Percentiles rank a stretch among this genome's conserved stretches.
phyloP scores from a whole-genome alignment of 2,113 vertebrate species.

The Psettodes erumei region DNA sequence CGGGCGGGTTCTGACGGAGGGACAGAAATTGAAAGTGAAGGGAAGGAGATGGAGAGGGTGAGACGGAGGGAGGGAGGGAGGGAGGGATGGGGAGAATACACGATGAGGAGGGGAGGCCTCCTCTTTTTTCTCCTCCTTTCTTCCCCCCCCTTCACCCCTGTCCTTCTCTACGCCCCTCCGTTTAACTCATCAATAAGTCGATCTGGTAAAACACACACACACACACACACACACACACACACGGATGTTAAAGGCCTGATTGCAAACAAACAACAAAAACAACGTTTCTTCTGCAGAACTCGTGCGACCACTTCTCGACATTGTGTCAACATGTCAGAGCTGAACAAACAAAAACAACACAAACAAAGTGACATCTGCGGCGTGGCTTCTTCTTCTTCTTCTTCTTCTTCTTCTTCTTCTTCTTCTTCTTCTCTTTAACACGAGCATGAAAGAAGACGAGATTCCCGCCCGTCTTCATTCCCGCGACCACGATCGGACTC shows the following conservation, averaged over 20 bases:
- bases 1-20: conserved; percentile 26
- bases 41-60: conserved; percentile 35
- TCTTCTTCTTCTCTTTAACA: no score
- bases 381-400: no score
- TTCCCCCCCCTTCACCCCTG: not conserved
- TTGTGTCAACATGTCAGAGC: no score
- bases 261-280: no score
- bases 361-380: no score
- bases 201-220: not conserved
- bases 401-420: no score
- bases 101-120: conserved; percentile 35
- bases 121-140: not conserved
- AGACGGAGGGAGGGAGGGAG: conserved; percentile 11
- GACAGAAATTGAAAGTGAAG: conserved; percentile 68
- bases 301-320: no score
- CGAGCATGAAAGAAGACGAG: no score
- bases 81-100: conserved; percentile 34
- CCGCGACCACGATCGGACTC: no score
- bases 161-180: not conserved
- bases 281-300: no score
- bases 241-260: not conserved
- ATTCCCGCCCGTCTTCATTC: no score
- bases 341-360: no score
- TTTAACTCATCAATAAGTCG: not conserved
- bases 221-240: conserved; percentile 13